Evolutionary conservation across 2,888 invertebrate genomes (phyloP).

Genomic region (Oligia strigilis): DNA sequence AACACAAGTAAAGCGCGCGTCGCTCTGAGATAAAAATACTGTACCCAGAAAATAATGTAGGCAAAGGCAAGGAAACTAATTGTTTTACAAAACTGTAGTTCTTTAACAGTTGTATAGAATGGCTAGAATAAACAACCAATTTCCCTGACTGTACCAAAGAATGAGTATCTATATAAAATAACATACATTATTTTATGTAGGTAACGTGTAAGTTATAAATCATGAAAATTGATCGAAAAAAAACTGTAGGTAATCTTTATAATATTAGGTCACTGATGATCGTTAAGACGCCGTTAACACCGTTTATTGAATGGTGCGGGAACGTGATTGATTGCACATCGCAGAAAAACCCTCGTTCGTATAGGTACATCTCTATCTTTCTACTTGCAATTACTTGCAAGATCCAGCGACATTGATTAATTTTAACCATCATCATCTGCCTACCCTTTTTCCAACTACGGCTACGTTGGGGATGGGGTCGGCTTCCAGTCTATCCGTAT

Average conservation of each 20-base stretch:
- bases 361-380: conserved; percentile 27
- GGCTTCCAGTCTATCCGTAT: no score
- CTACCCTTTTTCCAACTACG: neutral
- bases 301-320: conserved; percentile 55
- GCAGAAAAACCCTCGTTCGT: conserved; percentile 30
- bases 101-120: neutral
- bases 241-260: conserved; percentile 24
- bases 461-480: neutral
- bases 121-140: neutral
- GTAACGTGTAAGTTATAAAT: conserved; percentile 40
- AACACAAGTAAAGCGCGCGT: no score
- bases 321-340: conserved; percentile 61
- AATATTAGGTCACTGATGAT: conserved; percentile 58
- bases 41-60: neutral
- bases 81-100: neutral
- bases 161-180: neutral
- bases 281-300: conserved; percentile 52
- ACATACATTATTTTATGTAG: neutral
- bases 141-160: neutral
- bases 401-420: conserved; percentile 33
- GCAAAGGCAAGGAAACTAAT: neutral
- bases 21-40: no score
- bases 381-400: conserved; percentile 26
- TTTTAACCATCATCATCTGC: conserved; percentile 8
- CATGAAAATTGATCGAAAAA: conserved; percentile 36